Conservation (phyloP, 2,797 vertebrate species). For the Halcyon smyrnensis region DNA sequence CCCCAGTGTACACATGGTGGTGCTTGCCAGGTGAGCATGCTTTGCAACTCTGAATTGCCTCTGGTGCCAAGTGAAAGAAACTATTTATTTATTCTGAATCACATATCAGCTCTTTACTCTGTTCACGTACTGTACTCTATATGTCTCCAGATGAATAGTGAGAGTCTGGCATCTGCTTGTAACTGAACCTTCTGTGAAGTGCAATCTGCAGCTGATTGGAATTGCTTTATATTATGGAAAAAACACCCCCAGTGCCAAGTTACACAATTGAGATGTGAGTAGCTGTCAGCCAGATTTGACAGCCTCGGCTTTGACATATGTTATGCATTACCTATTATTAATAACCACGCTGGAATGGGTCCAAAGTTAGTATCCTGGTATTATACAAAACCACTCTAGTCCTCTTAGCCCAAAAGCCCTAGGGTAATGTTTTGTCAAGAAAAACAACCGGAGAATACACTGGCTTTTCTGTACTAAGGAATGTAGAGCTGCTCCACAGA, state of each 20-base stretch:
- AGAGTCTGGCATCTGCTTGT: constrained; percentile 45
- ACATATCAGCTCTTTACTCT: neutral
- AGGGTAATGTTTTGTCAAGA: neutral
- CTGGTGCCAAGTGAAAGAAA: neutral
- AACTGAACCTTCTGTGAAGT: constrained; percentile 54
- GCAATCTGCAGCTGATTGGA: constrained; percentile 44
- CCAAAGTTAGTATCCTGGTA: neutral
- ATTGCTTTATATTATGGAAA: neutral
- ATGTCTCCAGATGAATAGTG: constrained; percentile 16
- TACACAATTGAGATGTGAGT: neutral
- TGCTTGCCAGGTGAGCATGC: neutral
- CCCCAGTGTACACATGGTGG: accelerated
- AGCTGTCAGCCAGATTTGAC: constrained; percentile 48
- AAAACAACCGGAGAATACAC: neutral
- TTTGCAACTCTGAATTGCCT: neutral
- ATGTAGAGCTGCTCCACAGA: neutral
- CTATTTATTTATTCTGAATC: neutral
- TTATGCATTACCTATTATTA: constrained; percentile 9
- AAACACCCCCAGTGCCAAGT: neutral
- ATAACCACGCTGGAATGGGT: neutral
- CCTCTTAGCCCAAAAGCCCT: neutral
- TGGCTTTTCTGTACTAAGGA: neutral
- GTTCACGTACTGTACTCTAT: neutral
- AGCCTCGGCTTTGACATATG: constrained; percentile 47
- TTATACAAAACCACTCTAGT: neutral